These are phyloP conservation scores for Enteromius thamalakanensis DNA, from an alignment of 2,797 vertebrate genomes.

Conservation along the genomic window DNA sequence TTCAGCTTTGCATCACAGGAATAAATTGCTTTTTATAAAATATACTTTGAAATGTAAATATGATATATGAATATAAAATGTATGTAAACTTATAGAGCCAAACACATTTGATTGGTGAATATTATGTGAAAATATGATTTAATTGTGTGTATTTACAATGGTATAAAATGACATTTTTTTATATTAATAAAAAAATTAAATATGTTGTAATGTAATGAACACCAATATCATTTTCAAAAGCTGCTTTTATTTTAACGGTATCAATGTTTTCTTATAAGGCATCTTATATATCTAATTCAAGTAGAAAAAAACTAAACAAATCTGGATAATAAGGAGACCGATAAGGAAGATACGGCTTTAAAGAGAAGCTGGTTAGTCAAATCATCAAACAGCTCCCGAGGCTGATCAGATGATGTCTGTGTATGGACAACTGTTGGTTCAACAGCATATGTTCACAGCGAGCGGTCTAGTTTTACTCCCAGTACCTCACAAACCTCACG, in stretches of 20 bases:
- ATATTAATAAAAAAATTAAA: neutral
- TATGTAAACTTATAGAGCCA: neutral
- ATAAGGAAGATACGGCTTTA: constrained; percentile 36
- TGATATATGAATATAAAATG: neutral
- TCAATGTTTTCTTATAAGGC: neutral
- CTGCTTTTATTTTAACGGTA: neutral
- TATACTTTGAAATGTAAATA: neutral
- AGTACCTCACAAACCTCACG: neutral
- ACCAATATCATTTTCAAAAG: neutral
- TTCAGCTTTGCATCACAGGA: too few species aligned
- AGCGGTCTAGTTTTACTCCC: neutral
- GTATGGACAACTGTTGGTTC: constrained; percentile 1
- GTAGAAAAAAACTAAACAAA: neutral
- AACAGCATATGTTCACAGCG: constrained; percentile 43
- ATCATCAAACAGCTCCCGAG: constrained; percentile 15
- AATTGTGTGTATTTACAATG: neutral
- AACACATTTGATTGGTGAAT: neutral
- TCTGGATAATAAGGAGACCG: neutral
- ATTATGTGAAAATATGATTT: neutral
- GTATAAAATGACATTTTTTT: too few species aligned
- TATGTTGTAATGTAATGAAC: neutral
- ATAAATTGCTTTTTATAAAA: too few species aligned
- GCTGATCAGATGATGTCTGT: constrained; percentile 34
- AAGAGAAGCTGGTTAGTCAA: constrained; percentile 33
- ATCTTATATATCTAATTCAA: neutral